Conservation (phyloP, 2,113 vertebrate species). For the Tachycineta bicolor region DNA sequence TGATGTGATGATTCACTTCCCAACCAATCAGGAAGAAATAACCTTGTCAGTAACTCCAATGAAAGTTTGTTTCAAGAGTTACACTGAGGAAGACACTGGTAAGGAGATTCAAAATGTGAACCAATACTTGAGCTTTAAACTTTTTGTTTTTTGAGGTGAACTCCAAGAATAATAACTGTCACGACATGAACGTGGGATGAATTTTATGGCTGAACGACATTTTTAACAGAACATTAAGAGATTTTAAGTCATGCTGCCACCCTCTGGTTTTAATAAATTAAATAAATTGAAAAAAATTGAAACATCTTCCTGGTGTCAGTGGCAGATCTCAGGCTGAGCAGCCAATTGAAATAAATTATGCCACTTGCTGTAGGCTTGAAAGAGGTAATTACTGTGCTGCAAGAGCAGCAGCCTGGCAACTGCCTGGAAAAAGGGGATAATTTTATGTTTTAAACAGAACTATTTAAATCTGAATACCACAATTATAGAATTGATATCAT, state of each 20-base stretch:
- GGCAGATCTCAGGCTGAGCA: not conserved
- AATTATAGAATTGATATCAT: not conserved
- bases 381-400: not conserved
- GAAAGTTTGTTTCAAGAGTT: conserved; percentile 85
- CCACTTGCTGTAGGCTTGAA: not conserved
- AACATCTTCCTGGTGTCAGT: not conserved
- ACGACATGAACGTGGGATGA: not conserved
- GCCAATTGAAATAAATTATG: not conserved
- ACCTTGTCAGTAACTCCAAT: conserved; percentile 82
- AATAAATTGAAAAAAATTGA: not conserved
- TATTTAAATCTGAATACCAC: not conserved
- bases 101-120: conserved; percentile 24
- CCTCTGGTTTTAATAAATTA: not conserved
- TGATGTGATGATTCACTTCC: conserved; percentile 86
- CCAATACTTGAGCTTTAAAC: not conserved
- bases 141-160: not conserved
- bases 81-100: conserved; percentile 80
- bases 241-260: not conserved
- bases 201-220: not conserved
- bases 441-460: conserved; percentile 17
- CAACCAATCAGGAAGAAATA: conserved; percentile 88
- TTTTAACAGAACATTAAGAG: not conserved
- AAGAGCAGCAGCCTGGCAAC: not conserved
- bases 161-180: not conserved
- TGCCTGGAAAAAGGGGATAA: not conserved